Percentiles rank a stretch among this genome's conserved stretches.
Evolutionary conservation across 2,797 vertebrate species (phyloP).

Genomic region (Rhodeus uyekii): DNA sequence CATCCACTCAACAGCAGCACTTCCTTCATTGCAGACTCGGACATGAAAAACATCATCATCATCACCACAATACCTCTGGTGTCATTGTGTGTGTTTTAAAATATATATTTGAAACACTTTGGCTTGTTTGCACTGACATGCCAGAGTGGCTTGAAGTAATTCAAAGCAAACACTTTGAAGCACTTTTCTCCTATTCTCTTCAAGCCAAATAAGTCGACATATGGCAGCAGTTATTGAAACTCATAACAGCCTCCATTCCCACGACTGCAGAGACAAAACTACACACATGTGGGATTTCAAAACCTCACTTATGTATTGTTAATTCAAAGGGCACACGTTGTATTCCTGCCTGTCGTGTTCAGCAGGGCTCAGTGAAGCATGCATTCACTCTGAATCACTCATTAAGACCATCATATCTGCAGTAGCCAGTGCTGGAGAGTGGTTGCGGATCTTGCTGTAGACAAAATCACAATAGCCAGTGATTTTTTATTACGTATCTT

Average conservation of each 20-base stretch:
- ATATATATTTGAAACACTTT: conserved; percentile 7
- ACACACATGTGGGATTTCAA: conserved; percentile 35
- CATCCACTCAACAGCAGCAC: not conserved
- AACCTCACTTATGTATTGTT: not conserved
- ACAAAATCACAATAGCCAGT: not conserved
- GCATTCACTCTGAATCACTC: not conserved
- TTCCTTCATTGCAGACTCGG: not conserved
- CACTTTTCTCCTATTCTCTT: conserved; percentile 15
- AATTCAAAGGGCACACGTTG: conserved; percentile 29
- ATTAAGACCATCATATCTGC: not conserved
- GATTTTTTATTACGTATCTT: conserved; percentile 3
- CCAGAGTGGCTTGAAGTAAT: conserved; percentile 26
- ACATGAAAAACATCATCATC: not conserved
- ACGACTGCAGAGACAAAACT: conserved; percentile 16
- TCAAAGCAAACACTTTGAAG: conserved; percentile 39
- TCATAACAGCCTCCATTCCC: conserved; percentile 37
- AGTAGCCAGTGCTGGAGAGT: not conserved
- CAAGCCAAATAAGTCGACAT: conserved; percentile 28
- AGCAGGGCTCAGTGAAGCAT: not conserved
- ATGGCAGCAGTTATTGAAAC: conserved; percentile 43
- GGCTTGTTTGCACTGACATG: conserved; percentile 25
- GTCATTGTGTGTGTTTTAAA: conserved; percentile 1
- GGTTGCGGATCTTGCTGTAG: not conserved
- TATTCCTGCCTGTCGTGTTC: not conserved
- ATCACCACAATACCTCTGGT: not conserved